phyloP scores from a whole-genome alignment of 2,888 invertebrate genomes.

The Diadegma fenestrale region DNA sequence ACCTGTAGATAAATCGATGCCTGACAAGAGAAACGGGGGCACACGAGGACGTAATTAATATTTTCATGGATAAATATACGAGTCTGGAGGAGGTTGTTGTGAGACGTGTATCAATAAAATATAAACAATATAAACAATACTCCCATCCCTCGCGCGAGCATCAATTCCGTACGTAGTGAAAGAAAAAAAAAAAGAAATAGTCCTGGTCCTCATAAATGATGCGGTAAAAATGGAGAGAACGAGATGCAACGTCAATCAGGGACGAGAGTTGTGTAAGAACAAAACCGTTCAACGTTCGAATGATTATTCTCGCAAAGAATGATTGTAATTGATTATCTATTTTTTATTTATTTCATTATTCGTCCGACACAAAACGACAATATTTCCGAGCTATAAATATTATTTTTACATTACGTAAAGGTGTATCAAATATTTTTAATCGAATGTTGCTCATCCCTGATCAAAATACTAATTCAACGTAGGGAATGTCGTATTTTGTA shows the following conservation, averaged over 20 bases:
- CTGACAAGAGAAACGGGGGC: slow-evolving; percentile 21
- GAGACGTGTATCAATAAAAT: slow-evolving; percentile 45
- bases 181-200: too few species aligned
- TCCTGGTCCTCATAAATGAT: slow-evolving; percentile 8
- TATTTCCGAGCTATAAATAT: slow-evolving; percentile 22
- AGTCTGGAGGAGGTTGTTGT: slow-evolving; percentile 56
- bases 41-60: slow-evolving; percentile 60
- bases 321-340: neutral
- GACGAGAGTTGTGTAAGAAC: slow-evolving; percentile 9
- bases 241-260: slow-evolving; percentile 11
- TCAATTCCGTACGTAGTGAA: slow-evolving; percentile 31
- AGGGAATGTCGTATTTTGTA: slow-evolving; percentile 54
- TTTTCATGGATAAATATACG: slow-evolving; percentile 60
- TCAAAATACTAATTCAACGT: slow-evolving; percentile 21
- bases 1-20: slow-evolving; percentile 59
- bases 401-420: slow-evolving; percentile 34
- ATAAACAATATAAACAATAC: slow-evolving; percentile 33
- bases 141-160: slow-evolving; percentile 24
- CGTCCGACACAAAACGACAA: slow-evolving; percentile 10
- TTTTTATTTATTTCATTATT: neutral
- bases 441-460: slow-evolving; percentile 34
- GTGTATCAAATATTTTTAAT: slow-evolving; percentile 9
- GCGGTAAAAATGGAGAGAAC: neutral
- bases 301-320: neutral
- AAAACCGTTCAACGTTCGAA: neutral